Evolutionary conservation across 2,113 vertebrate species (phyloP).

Genomic region (Pseudorasbora parva): DNA sequence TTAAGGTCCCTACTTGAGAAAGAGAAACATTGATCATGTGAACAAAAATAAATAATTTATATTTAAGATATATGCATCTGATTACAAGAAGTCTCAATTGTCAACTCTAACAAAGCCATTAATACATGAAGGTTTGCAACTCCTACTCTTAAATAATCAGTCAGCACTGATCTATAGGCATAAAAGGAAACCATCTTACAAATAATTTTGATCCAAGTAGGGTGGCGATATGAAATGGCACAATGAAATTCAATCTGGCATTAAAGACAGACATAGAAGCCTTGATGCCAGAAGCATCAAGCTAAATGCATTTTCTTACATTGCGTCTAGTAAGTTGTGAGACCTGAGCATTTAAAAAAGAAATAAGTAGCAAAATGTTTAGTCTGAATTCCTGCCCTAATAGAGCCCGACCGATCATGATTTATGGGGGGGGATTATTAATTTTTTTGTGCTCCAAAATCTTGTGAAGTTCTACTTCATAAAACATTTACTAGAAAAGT

Average conservation of each 20-base stretch:
- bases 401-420: slow-evolving; percentile 58
- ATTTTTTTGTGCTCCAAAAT: slow-evolving; percentile 45
- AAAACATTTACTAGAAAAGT: slow-evolving; percentile 38
- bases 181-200: slow-evolving; percentile 52
- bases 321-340: slow-evolving; percentile 64
- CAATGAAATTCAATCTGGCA: slow-evolving; percentile 55
- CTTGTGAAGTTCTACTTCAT: slow-evolving; percentile 39
- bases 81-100: slow-evolving; percentile 54
- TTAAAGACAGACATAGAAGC: slow-evolving; percentile 45
- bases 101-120: slow-evolving; percentile 54
- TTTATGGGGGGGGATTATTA: slow-evolving; percentile 16
- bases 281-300: slow-evolving; percentile 50
- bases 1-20: slow-evolving; percentile 57
- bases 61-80: slow-evolving; percentile 62
- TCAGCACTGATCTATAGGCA: slow-evolving; percentile 56
- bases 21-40: slow-evolving; percentile 59
- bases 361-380: slow-evolving; percentile 39
- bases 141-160: slow-evolving; percentile 54
- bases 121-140: slow-evolving; percentile 49
- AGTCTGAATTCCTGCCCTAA: slow-evolving; percentile 43
- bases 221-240: slow-evolving; percentile 62
- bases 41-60: slow-evolving; percentile 64
- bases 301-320: slow-evolving; percentile 51
- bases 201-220: slow-evolving; percentile 40
- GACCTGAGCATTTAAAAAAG: slow-evolving; percentile 64